Conservation (phyloP, 2,888 invertebrate species). For the Allophyes oxyacanthae region DNA sequence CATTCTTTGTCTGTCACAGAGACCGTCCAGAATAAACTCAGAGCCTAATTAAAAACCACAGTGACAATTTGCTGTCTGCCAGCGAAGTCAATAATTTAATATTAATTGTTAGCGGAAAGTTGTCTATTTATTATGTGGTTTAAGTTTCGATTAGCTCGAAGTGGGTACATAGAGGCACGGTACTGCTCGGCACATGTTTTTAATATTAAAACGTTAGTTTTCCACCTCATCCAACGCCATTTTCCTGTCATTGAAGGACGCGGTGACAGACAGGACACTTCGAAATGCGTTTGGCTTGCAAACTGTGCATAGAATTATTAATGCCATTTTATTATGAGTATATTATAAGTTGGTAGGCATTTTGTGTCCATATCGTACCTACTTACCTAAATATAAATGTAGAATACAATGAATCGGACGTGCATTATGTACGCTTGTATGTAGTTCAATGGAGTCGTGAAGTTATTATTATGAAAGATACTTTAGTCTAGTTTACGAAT, state of each 20-base stretch:
- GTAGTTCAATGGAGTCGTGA: constrained; percentile 38
- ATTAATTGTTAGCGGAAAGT: constrained; percentile 61
- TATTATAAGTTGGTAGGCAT: constrained; percentile 52
- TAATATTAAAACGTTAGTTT: constrained; percentile 78
- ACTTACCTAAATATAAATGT: constrained; percentile 64
- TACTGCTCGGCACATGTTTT: constrained; percentile 61
- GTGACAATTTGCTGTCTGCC: constrained; percentile 49
- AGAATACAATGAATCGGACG: constrained; percentile 47
- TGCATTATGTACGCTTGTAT: constrained; percentile 21
- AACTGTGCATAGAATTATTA: constrained; percentile 71
- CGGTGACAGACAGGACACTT: constrained; percentile 71
- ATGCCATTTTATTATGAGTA: constrained; percentile 66
- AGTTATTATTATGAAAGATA: constrained; percentile 35
- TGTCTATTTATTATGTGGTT: constrained; percentile 57
- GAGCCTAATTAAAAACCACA: constrained; percentile 49
- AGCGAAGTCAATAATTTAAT: constrained; percentile 58
- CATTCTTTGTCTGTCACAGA: constrained; percentile 29
- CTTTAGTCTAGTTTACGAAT: constrained; percentile 11
- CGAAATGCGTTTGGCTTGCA: constrained; percentile 71
- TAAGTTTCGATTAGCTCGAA: constrained; percentile 53
- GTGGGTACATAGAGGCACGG: constrained; percentile 52
- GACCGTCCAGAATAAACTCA: constrained; percentile 21
- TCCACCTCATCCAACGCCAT: constrained; percentile 74
- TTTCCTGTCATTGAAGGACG: constrained; percentile 81
- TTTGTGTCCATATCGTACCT: constrained; percentile 61